Percentiles rank a stretch among this genome's conserved stretches.
phyloP scores from a whole-genome alignment of 1,140 invertebrate species.

The Phocides pigmalion region DNA sequence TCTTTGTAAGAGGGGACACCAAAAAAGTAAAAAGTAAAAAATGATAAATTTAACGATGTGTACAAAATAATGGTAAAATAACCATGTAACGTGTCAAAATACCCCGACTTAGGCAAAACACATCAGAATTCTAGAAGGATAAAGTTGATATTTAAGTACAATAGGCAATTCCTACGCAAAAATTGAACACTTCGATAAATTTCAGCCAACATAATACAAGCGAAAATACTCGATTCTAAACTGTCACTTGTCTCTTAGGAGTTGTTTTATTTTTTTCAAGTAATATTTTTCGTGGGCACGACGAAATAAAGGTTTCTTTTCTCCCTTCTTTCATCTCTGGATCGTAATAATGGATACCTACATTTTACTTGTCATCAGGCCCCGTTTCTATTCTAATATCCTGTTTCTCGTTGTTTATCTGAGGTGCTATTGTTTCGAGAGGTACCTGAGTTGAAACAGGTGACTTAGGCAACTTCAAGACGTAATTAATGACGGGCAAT shows the following conservation, averaged over 20 bases:
- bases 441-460: constrained; percentile 11
- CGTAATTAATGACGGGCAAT: constrained; percentile 11
- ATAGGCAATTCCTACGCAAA: neutral
- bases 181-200: constrained; percentile 2
- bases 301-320: constrained; percentile 41
- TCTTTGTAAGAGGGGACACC: too few relatives aligned
- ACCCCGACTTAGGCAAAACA: too few relatives aligned
- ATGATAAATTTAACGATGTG: too few relatives aligned
- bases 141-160: too few relatives aligned
- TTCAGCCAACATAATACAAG: neutral
- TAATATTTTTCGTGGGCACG: constrained; percentile 41
- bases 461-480: constrained; percentile 17
- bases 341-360: constrained; percentile 48
- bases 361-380: constrained; percentile 50
- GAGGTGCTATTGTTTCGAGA: constrained; percentile 20
- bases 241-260: constrained; percentile 46
- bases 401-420: constrained; percentile 27
- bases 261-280: constrained; percentile 46
- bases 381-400: constrained; percentile 35
- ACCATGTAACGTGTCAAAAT: too few relatives aligned
- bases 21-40: too few relatives aligned
- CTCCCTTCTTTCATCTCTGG: constrained; percentile 39
- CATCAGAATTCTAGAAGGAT: too few relatives aligned
- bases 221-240: constrained; percentile 42
- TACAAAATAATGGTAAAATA: too few relatives aligned